Evolutionary conservation across 2,888 invertebrate genomes (phyloP).

Genomic region (Coenonympha arcania): DNA sequence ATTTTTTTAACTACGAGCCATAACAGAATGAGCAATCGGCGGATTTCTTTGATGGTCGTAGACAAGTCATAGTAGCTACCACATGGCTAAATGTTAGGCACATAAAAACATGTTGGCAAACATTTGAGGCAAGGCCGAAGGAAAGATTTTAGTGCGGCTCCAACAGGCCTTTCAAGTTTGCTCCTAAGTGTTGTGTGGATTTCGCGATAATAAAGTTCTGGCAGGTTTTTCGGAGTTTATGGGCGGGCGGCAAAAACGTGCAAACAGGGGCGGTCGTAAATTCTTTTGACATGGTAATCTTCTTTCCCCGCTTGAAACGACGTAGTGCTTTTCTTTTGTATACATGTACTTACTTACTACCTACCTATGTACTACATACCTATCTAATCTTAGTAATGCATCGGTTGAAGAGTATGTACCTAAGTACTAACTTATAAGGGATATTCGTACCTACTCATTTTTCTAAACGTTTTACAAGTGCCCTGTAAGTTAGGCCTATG

Average conservation of each 20-base stretch:
- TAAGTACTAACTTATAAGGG: neutral
- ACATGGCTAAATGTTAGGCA: too few species aligned
- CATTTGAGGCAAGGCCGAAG: slow-evolving; percentile 24
- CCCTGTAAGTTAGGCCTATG: too few species aligned
- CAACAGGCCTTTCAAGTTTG: slow-evolving; percentile 28
- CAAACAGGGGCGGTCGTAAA: slow-evolving; percentile 49
- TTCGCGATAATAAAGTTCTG: slow-evolving; percentile 43
- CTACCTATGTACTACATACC: neutral
- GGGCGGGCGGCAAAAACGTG: slow-evolving; percentile 44
- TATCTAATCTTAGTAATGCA: too few species aligned
- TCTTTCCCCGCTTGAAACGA: slow-evolving; percentile 38
- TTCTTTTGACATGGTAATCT: slow-evolving; percentile 62
- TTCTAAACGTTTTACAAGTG: too few species aligned
- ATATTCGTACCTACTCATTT: too few species aligned
- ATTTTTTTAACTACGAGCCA: too few species aligned
- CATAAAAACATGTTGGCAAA: slow-evolving; percentile 26
- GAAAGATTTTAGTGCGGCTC: slow-evolving; percentile 20
- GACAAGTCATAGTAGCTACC: too few species aligned
- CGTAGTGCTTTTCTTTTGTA: slow-evolving; percentile 25
- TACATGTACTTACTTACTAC: slow-evolving; percentile 1
- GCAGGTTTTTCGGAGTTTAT: slow-evolving; percentile 46
- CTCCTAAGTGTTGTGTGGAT: slow-evolving; percentile 33
- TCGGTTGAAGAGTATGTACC: too few species aligned
- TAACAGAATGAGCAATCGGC: too few species aligned
- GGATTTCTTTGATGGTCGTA: too few species aligned